These are phyloP conservation scores for Pentalonia nigronervosa DNA, from an alignment of 1,140 invertebrate species.

Conservation along the genomic window DNA sequence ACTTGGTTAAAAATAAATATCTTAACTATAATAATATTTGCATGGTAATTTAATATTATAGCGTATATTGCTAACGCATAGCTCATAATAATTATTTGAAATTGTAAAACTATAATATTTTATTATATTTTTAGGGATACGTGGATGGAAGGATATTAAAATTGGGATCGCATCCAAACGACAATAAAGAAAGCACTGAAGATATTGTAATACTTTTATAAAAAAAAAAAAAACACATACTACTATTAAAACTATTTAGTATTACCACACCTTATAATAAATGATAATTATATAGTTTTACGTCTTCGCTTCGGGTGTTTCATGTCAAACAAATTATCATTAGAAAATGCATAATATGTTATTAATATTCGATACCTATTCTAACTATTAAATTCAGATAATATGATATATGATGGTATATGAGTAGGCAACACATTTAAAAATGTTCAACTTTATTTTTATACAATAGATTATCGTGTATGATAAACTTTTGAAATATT, in stretches of 20 bases:
- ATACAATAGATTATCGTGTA: background rate
- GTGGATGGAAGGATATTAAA: conserved; percentile 60
- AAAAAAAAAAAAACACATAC: background rate
- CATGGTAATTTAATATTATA: background rate
- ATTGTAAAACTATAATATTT: background rate
- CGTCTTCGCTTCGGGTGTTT: background rate
- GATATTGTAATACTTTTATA: conserved; percentile 44
- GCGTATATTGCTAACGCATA: background rate
- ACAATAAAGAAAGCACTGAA: conserved; percentile 47
- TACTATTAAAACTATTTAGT: background rate
- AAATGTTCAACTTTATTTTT: background rate
- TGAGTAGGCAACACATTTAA: background rate
- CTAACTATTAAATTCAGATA: background rate
- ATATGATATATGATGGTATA: background rate
- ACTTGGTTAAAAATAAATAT: background rate
- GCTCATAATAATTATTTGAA: background rate
- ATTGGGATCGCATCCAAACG: conserved; percentile 55
- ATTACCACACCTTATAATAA: background rate
- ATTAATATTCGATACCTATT: background rate
- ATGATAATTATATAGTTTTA: background rate
- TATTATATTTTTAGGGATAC: conserved; percentile 60
- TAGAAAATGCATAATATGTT: background rate
- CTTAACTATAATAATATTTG: background rate
- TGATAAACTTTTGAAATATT: background rate
- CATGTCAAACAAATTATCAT: background rate